A percentile compares a stretch with the other conserved stretches of the same genome.
phyloP scores from a whole-genome alignment of 2,888 invertebrate genomes.

The Ptychoptera contaminata region DNA sequence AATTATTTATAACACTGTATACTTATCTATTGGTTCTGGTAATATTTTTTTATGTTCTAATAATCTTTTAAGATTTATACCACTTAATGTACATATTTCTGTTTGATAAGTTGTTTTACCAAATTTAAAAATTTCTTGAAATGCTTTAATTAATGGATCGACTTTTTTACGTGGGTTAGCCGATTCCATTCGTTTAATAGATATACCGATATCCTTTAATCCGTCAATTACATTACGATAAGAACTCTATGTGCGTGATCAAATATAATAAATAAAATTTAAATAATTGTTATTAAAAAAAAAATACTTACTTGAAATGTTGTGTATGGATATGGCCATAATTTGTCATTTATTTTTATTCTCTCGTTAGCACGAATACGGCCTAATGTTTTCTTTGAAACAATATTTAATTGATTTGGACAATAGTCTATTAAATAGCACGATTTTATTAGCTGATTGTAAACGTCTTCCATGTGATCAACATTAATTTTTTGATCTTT shows the following conservation, averaged over 20 bases:
- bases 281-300: no score
- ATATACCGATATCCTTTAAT: no score
- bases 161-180: not conserved
- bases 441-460: slow-evolving; percentile 12
- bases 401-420: slow-evolving; percentile 12
- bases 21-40: slow-evolving; percentile 7
- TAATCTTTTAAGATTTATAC: slow-evolving; percentile 12
- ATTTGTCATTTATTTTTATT: not conserved
- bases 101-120: slow-evolving; percentile 17
- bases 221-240: no score
- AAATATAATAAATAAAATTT: no score
- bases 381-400: not conserved
- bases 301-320: slow-evolving; percentile 14
- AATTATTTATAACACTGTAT: slow-evolving; percentile 12
- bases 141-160: slow-evolving; percentile 7
- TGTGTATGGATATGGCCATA: slow-evolving; percentile 16
- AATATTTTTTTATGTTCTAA: not conserved
- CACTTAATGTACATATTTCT: slow-evolving; percentile 13
- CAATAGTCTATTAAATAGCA: slow-evolving; percentile 15
- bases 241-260: no score
- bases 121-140: slow-evolving; percentile 16
- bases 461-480: slow-evolving; percentile 8
- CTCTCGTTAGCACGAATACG: not conserved
- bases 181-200: not conserved
- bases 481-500: slow-evolving; percentile 10